A percentile compares a stretch with the other conserved stretches of the same genome.
Conservation (phyloP, 53 echinoderm and acorn worm species). For the Astropecten irregularis region DNA sequence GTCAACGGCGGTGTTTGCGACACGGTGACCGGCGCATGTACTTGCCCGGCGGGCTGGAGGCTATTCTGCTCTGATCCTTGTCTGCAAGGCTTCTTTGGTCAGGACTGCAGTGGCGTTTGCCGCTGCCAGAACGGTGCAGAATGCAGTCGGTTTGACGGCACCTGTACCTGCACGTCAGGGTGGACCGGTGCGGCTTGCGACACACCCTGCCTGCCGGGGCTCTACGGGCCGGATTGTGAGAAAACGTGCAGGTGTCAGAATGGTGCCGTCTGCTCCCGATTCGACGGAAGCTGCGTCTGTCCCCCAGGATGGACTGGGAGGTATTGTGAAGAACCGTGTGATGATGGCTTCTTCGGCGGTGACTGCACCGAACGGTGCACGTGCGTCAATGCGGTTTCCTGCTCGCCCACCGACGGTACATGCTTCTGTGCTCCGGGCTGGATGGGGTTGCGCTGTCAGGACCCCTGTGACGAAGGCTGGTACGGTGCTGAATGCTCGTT, state of each 20-base stretch:
- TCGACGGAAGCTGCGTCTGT: conserved; percentile 74
- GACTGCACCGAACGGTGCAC: conserved; percentile 35
- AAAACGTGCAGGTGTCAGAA: conserved; percentile 64
- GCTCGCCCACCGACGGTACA: conserved; percentile 67
- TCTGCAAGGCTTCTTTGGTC: conserved; percentile 79
- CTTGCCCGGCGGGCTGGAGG: conserved; percentile 88
- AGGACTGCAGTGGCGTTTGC: conserved; percentile 75
- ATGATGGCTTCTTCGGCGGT: conserved; percentile 24
- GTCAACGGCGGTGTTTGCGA: conserved; percentile 84
- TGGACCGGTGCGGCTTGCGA: conserved; percentile 82
- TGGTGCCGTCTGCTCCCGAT: conserved; percentile 71
- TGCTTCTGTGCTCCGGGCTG: conserved; percentile 79
- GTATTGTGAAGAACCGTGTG: conserved; percentile 37
- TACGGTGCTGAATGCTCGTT: conserved; percentile 68
- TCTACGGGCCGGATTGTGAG: conserved; percentile 59
- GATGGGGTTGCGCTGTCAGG: conserved; percentile 68
- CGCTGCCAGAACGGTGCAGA: conserved; percentile 76
- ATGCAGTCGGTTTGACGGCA: conserved; percentile 77
- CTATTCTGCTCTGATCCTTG: conserved; percentile 79
- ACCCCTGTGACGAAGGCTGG: conserved; percentile 38
- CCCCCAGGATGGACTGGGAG: conserved; percentile 39
- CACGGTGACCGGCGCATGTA: conserved; percentile 80
- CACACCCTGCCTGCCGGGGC: conserved; percentile 58
- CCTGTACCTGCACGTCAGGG: conserved; percentile 75
- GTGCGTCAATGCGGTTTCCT: conserved; percentile 58